Conservation (phyloP, 2,797 vertebrate species). For the Micropoecilia bifurca region DNA sequence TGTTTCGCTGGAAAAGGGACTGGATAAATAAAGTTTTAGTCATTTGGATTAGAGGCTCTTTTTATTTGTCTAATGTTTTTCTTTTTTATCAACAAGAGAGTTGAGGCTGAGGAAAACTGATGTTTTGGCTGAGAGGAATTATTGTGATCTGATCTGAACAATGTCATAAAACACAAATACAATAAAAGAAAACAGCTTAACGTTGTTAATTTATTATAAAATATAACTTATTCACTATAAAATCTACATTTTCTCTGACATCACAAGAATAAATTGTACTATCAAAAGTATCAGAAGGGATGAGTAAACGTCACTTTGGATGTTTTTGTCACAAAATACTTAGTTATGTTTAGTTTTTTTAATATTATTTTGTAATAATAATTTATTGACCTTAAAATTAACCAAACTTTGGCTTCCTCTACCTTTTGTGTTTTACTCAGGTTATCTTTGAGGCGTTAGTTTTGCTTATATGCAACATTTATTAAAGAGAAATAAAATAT, state of each 20-base stretch:
- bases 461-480: neutral
- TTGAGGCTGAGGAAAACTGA: neutral
- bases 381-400: neutral
- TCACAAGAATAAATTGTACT: neutral
- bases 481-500: neutral
- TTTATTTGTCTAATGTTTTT: slow-evolving; percentile 16
- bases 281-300: no score
- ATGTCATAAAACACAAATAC: neutral
- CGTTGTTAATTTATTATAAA: neutral
- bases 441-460: neutral
- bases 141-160: neutral
- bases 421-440: neutral
- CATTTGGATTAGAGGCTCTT: slow-evolving; percentile 74
- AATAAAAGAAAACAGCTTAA: neutral
- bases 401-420: neutral
- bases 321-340: neutral
- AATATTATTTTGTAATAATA: neutral
- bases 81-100: neutral
- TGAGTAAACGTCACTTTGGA: neutral
- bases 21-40: slow-evolving; percentile 88
- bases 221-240: neutral
- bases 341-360: neutral
- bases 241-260: neutral
- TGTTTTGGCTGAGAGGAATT: neutral
- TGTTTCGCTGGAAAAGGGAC: slow-evolving; percentile 74